These are phyloP conservation scores for Anolis carolinensis DNA, from an alignment of 2,113 vertebrate genomes.

Conservation along the genomic window DNA sequence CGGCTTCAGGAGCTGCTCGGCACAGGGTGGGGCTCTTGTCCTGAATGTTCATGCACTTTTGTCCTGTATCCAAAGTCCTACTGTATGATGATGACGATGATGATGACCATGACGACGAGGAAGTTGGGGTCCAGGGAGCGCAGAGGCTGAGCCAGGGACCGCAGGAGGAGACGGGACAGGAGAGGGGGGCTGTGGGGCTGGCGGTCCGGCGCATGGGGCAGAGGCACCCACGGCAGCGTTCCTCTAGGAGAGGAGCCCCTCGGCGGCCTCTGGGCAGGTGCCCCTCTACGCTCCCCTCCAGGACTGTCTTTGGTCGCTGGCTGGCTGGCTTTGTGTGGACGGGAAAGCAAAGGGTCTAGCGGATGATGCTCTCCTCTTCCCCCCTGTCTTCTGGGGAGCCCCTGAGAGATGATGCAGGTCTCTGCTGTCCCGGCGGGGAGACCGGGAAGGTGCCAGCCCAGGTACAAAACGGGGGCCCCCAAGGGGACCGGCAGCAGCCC, in stretches of 20 bases:
- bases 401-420: conserved; percentile 1
- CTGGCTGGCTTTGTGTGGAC: background rate
- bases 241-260: background rate
- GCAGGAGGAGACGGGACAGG: background rate
- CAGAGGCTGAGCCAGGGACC: background rate
- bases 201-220: too few relatives aligned
- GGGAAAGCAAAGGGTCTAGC: background rate
- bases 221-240: too few relatives aligned
- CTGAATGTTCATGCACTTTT: conserved; percentile 40
- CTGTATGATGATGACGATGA: background rate
- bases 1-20: conserved; percentile 49
- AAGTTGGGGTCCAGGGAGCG: background rate
- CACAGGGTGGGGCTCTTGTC: conserved; percentile 60
- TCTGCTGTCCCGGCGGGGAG: conserved; percentile 5
- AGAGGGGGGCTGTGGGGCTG: background rate
- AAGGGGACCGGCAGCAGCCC: background rate
- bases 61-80: conserved; percentile 38
- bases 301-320: background rate
- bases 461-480: too few relatives aligned
- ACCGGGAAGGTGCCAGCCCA: background rate
- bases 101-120: background rate
- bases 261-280: background rate
- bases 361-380: background rate
- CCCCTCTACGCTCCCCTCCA: background rate
- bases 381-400: conserved; percentile 10